Evolutionary conservation across 1,140 invertebrate genomes (phyloP), one percentile per base, ranked within the genome.

Genomic region (Archegozetes longisetosus): DNA sequence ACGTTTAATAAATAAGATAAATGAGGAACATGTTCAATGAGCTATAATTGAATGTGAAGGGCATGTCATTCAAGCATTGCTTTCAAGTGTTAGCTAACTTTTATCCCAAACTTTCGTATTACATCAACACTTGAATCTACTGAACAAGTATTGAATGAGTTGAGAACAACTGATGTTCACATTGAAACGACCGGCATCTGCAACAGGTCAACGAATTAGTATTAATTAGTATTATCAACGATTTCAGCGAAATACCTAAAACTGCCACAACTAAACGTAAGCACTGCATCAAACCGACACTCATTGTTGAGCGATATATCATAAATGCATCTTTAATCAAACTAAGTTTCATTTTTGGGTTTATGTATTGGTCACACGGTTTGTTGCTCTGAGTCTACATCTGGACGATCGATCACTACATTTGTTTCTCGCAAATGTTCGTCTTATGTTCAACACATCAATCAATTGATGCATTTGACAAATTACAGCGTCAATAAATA

Each of bases 401-500:
- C 60, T 96, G 91, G 74, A 84, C n/a, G n/a, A n/a, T 92, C 57
- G 90, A 98, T 70, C 94, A 94, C 0, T 98, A 20, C 92, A 92
- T 0, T 78, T 89, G 62, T 95, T 20, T 89, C 85, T 61, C 80
- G 82, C 83, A 72, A 77, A 66, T 72, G 65, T 58, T 63, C 61
- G 13, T 53, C 13, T 17, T 6, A 53, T 46, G 14, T 58, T 17
- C n/a, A n/a, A n/a, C 25, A 64, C 24, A 55, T 55, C 22, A 88
- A 95, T 73, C 79, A 89, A 49, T 97, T 85, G 72, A 95, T 96
- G 87, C 94, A 98, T 78, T 77, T 98, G 64, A 98, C 94, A 29
- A 98, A 98, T 75, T 98, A 97, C 73, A 93, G 88, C 66, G 87
- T 98, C 61, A 97, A 98, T 74, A 95, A 94, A 77, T n/a, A 86